A percentile compares a stretch with the other conserved stretches of the same genome.
Conservation (phyloP, 2,113 vertebrate species). For the Ibidorhyncha struthersii region DNA sequence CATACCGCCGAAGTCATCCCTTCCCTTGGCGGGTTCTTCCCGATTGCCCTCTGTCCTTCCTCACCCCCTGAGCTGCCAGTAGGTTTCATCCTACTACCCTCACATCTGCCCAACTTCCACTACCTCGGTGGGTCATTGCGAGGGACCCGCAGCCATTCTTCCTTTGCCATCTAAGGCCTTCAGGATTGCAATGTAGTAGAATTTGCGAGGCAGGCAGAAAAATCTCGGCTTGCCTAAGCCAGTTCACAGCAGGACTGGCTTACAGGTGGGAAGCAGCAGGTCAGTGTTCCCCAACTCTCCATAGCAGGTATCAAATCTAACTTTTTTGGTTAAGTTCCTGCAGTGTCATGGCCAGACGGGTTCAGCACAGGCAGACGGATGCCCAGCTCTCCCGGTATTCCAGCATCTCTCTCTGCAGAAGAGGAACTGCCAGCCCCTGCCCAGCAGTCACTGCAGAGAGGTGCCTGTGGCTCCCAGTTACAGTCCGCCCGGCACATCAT, state of each 20-base stretch:
- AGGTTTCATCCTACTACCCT: not conserved
- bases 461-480: not conserved
- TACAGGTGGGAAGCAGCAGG: not conserved
- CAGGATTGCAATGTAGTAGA: not conserved
- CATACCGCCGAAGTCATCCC: not conserved
- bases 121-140: rapidly evolving
- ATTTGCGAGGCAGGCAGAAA: not conserved
- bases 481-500: not conserved
- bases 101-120: not conserved
- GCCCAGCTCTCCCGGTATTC: not conserved
- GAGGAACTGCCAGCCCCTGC: not conserved
- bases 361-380: not conserved
- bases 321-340: conserved; percentile 44
- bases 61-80: not conserved
- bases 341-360: not conserved
- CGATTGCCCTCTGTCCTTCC: not conserved
- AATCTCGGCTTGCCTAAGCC: not conserved
- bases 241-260: not conserved
- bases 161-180: not conserved
- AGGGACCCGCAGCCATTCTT: not conserved
- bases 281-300: not conserved
- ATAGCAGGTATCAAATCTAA: not conserved
- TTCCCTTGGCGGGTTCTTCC: not conserved
- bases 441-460: not conserved
- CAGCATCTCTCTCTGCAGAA: not conserved